phyloP scores from a whole-genome alignment of 2,797 vertebrate species.

The Helarctos malayanus region DNA sequence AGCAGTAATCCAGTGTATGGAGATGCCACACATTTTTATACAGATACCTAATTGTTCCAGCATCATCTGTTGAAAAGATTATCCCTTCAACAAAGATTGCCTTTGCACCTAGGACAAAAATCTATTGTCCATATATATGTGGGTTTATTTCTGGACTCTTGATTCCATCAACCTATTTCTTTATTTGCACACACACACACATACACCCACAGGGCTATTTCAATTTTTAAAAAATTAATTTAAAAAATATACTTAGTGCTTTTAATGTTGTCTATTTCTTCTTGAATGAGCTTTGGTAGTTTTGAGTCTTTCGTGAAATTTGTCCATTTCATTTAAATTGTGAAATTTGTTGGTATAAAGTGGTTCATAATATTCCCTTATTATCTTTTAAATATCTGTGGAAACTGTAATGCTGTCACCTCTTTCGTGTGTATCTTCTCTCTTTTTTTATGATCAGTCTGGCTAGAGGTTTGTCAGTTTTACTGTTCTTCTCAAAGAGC shows the following conservation, averaged over 20 bases:
- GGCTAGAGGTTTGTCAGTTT: neutral
- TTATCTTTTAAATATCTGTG: neutral
- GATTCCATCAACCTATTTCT: neutral
- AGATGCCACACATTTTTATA: neutral
- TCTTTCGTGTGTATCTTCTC: neutral
- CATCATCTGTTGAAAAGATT: neutral
- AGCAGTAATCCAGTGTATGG: neutral
- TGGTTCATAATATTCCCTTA: neutral
- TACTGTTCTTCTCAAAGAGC: neutral
- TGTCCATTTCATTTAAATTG: slow-evolving; percentile 8
- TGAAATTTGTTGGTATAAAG: slow-evolving; percentile 5
- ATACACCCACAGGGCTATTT: neutral
- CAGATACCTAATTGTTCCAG: neutral
- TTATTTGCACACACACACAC: neutral
- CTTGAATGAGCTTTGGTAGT: neutral
- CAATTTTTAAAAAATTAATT: neutral
- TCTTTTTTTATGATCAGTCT: neutral
- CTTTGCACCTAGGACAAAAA: neutral
- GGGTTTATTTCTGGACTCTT: neutral
- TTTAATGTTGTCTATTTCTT: neutral
- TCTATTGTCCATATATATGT: neutral
- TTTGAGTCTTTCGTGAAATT: neutral
- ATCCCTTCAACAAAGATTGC: neutral
- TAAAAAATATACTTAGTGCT: neutral
- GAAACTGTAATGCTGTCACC: neutral